phyloP scores from a whole-genome alignment of 2,797 vertebrate species.

The Avahi laniger region DNA sequence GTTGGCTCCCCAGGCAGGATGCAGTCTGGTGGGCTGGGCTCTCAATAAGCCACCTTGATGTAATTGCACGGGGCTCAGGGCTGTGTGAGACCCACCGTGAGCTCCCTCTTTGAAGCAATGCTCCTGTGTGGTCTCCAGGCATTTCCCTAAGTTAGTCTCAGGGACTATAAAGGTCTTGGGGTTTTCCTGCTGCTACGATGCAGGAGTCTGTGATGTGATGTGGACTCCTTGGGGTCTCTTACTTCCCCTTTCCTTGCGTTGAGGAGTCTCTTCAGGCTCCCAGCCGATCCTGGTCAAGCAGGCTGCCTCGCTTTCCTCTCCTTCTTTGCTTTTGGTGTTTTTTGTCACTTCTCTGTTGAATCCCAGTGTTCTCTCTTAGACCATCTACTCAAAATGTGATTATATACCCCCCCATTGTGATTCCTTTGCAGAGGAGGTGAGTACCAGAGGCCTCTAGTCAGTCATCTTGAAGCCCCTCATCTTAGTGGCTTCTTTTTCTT shows the following conservation, averaged over 20 bases:
- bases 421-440: not conserved
- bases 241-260: not conserved
- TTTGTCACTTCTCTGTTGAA: not conserved
- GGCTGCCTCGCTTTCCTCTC: not conserved
- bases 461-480: not conserved
- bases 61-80: not conserved
- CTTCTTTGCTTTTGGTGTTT: not conserved
- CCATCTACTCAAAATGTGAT: not conserved
- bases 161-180: not conserved
- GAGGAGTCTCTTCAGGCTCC: not conserved
- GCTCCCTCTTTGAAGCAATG: not conserved
- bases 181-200: not conserved
- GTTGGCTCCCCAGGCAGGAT: no score
- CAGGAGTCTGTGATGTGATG: not conserved
- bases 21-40: not conserved
- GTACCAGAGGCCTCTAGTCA: not conserved
- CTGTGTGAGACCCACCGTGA: not conserved
- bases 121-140: not conserved
- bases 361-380: not conserved
- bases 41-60: not conserved
- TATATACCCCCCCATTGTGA: not conserved
- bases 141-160: not conserved
- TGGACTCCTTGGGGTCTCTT: not conserved
- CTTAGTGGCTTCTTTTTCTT: not conserved
- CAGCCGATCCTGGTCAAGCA: not conserved